Base-by-base conservation (phyloP, 2,113 vertebrate species). In the Strix uralensis region DNA sequence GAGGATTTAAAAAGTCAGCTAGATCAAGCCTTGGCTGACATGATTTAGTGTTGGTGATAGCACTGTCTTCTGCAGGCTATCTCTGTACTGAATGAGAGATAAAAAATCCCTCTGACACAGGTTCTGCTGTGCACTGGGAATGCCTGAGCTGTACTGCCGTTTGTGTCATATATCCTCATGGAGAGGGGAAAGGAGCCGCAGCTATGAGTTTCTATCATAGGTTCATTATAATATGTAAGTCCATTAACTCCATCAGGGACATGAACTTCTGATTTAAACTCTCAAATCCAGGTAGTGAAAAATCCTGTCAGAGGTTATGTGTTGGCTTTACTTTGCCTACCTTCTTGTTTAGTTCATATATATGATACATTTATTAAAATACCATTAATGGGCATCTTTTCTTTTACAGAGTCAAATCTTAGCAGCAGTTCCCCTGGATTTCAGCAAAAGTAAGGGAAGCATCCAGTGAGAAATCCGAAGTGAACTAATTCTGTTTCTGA, bases 401-500 rank as follows among this genome's bases (percentile, higher is more conserved):
- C 11, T 70, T 92, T 88, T 55, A 61, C 63, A 78, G 26, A 73
- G 29, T 2, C 15, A 47, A 52, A 67, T 69, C 34, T 83, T 36
- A 63, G 46, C 40, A 88, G 4, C 3, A 46, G 23, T 74, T 91
- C 22, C 12, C 25, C 58, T 34, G n/a, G 38, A 79, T 84, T 84
- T 89, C 34, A 61, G 18, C 10, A 75, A 65, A 88, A 81, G 20
- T 42, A 40, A 82, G 22, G 27, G 51, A 66, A 63, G 5, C 16
- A 81, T 92, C 36, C 61, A 84, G 27, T 85, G 27, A 81, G 63
- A 90, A 92, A 63, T 71, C 10, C 3, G 85, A 95, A 94, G 25
- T 44, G 22, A 57, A 92, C 49, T 86, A 87, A 79, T 86, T 65
- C 63, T 94, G 30, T 57, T 94, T 94, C 75, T 94, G 79, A 97